phyloP scores from a whole-genome alignment of 2,797 vertebrate species.

The Adrianichthys oophorus region DNA sequence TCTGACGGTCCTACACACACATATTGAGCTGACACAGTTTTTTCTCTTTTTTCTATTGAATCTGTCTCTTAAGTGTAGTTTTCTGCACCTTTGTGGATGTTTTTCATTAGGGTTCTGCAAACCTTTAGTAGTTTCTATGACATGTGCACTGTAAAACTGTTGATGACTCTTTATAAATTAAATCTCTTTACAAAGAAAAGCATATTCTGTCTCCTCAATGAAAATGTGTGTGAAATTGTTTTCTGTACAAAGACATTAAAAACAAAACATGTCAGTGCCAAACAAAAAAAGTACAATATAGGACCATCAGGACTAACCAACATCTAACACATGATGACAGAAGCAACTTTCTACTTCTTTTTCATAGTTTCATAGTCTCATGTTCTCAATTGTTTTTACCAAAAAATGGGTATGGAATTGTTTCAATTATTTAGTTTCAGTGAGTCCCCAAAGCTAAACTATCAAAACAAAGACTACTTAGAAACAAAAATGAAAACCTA shows the following conservation, averaged over 20 bases:
- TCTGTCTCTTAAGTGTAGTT: slow-evolving; percentile 41
- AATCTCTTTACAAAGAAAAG: slow-evolving; percentile 62
- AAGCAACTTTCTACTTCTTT: no score
- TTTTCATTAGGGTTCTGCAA: slow-evolving; percentile 65
- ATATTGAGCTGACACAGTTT: slow-evolving; percentile 25
- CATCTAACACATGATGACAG: no score
- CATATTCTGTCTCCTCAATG: slow-evolving; percentile 22
- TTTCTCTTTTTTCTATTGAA: slow-evolving; percentile 55
- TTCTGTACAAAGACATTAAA: no score
- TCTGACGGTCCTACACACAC: slow-evolving; percentile 41
- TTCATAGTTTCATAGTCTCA: no score
- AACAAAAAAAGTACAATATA: no score
- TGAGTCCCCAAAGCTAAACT: no score
- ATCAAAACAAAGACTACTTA: no score
- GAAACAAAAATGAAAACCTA: no score
- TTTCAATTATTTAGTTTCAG: no score
- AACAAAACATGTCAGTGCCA: no score
- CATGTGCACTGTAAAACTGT: slow-evolving; percentile 66
- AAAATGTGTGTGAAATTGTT: not conserved
- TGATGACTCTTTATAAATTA: slow-evolving; percentile 73
- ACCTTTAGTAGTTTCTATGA: slow-evolving; percentile 58
- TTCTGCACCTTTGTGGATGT: slow-evolving; percentile 53
- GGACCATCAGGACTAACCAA: not conserved
- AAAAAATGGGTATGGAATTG: no score
- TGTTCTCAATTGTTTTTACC: no score